Conservation (phyloP, 2,113 vertebrate species). For the Poicephalus meyeri region DNA sequence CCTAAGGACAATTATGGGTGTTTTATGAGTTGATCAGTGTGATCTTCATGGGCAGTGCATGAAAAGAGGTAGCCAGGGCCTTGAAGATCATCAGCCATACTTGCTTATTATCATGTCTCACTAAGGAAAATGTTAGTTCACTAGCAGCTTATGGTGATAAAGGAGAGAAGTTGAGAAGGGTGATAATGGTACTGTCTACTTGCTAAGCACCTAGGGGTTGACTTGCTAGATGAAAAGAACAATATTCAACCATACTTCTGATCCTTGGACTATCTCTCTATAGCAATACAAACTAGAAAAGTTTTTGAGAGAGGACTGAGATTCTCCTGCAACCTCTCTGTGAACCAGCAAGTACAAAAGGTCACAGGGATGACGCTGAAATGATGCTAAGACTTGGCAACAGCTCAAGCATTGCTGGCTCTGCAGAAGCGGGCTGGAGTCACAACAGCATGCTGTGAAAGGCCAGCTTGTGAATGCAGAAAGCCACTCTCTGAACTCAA, state of each 20-base stretch:
- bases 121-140: not conserved
- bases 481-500: not conserved
- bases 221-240: not conserved
- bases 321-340: not conserved
- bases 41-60: not conserved
- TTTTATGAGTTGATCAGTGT: not conserved
- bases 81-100: not conserved
- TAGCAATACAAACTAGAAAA: not conserved
- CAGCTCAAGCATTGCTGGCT: not conserved
- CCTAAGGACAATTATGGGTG: not conserved
- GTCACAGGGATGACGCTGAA: not conserved
- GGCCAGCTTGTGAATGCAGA: not conserved
- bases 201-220: not conserved
- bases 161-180: not conserved
- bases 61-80: not conserved
- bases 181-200: not conserved
- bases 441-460: not conserved
- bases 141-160: not conserved
- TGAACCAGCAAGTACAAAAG: not conserved
- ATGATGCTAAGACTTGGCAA: not conserved
- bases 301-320: not conserved
- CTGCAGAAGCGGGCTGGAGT: not conserved
- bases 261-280: not conserved
- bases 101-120: not conserved
- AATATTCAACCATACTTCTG: not conserved